Base-by-base conservation (phyloP, 1,140 invertebrate species). In the Drosophila bocki region DNA sequence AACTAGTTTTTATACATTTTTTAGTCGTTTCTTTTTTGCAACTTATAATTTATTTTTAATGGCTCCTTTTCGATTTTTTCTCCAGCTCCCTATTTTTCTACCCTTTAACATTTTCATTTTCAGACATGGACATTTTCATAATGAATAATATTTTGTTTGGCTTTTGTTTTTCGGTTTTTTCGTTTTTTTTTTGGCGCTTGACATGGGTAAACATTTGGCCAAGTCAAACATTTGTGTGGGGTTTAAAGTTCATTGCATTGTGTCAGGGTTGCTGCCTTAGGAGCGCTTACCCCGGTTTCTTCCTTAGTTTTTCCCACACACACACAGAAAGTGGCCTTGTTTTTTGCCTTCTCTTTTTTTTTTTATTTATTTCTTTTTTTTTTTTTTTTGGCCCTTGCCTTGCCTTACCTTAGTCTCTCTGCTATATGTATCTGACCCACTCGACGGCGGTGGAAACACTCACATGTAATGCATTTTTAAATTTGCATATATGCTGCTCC, bases 401-500 rank as follows among this genome's bases (percentile, higher is more conserved):
- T 61, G 64, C 26, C 72, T 60, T 59, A 51, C 35, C 68, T 45
- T 69, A 29, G 12, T 22, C 22, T 37, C 57, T 29, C 41, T 11
- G 44, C 42, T 69, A 69, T 53, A 65, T 67, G 47, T 62, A 74
- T 54, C 72, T 54, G 37, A 57, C 45, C 63, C 67, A 56, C 13
- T 45, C 29, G 44, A 45, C 45, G 47, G 58, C 62, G 48, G 67
- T 76, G 82, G 57, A 80, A 72, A 87, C 76, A 86, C 83, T 87
- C 71, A 83, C 61, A 76, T 70, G 71, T 86, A 86, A 86, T 87
- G 76, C 84, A 86, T 88, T 88, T 87, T 86, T 69, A 86, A 86
- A 86, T 87, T 88, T 86, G 84, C 83, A 86, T 86, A 64, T 48
- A 15, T 48, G 47, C 47, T 65, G 59, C 80, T 77, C 63, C 62